A percentile compares a stretch with the other conserved stretches of the same genome.
phyloP scores from a whole-genome alignment of 2,113 vertebrate species.

The Burhinus bistriatus region DNA sequence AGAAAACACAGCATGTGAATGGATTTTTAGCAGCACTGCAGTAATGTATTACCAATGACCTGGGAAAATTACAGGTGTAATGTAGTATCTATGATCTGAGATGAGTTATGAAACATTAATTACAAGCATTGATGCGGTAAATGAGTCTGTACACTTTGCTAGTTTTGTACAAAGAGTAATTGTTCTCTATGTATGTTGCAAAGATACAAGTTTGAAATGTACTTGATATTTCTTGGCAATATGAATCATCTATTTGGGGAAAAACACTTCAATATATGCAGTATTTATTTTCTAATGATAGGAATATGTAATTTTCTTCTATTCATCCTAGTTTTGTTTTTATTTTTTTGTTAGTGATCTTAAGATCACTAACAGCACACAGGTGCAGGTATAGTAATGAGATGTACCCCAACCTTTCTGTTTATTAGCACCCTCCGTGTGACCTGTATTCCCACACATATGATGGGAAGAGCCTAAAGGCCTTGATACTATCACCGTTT shows the following conservation, averaged over 20 bases:
- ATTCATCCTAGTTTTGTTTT: background rate
- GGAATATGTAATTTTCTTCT: background rate
- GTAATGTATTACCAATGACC: background rate
- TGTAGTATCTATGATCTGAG: conserved; percentile 4
- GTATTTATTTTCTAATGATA: background rate
- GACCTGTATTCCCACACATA: background rate
- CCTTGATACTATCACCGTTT: background rate
- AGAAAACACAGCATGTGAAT: background rate
- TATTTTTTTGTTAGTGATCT: background rate
- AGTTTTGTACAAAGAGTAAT: conserved; percentile 43
- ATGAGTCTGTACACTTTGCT: conserved; percentile 63
- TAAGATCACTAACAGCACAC: background rate
- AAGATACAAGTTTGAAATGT: background rate
- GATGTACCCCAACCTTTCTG: background rate
- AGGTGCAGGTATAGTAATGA: background rate
- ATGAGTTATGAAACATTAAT: conserved; percentile 57
- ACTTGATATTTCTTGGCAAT: background rate
- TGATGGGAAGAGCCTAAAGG: background rate
- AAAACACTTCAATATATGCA: background rate
- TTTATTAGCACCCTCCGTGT: accelerated
- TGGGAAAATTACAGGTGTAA: conserved; percentile 56
- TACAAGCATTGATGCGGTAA: conserved; percentile 55
- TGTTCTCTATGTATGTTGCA: background rate
- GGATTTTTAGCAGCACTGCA: background rate
- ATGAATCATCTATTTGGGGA: background rate